A percentile compares a stretch with the other conserved stretches of the same genome.
Evolutionary conservation across 2,113 vertebrate species (phyloP).

Genomic region (Chionis minor): DNA sequence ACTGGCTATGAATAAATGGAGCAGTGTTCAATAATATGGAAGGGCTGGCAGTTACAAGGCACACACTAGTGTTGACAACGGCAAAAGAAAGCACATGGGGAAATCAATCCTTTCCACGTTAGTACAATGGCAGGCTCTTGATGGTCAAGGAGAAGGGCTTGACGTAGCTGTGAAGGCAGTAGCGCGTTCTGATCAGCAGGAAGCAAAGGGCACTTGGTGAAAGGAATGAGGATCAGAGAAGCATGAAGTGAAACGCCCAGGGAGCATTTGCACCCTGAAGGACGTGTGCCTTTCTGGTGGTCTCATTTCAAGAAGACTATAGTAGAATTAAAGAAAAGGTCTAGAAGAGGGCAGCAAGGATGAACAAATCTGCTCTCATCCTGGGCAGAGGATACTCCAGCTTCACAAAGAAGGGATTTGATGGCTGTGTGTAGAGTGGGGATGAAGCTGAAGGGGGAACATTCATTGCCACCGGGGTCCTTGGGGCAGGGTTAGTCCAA

Average conservation of each 20-base stretch:
- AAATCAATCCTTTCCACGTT: background rate
- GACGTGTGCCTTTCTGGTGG: background rate
- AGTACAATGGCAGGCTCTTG: background rate
- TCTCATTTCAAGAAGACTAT: background rate
- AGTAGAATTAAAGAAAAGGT: background rate
- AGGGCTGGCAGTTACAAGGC: background rate
- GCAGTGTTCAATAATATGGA: background rate
- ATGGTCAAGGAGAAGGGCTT: background rate
- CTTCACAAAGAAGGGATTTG: background rate
- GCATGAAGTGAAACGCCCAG: background rate
- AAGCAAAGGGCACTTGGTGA: background rate
- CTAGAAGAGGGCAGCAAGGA: background rate
- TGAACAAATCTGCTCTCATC: background rate
- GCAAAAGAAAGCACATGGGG: background rate
- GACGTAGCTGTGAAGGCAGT: background rate
- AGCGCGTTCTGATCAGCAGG: background rate
- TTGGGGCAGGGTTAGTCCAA: background rate
- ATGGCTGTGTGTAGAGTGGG: background rate
- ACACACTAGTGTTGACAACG: background rate
- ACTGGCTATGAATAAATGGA: background rate
- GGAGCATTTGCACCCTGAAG: background rate
- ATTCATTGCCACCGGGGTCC: background rate
- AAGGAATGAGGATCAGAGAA: background rate
- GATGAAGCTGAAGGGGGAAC: background rate
- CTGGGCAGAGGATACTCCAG: background rate